Conservation (phyloP, 2,113 vertebrate species). For the Calidris pugnax region DNA sequence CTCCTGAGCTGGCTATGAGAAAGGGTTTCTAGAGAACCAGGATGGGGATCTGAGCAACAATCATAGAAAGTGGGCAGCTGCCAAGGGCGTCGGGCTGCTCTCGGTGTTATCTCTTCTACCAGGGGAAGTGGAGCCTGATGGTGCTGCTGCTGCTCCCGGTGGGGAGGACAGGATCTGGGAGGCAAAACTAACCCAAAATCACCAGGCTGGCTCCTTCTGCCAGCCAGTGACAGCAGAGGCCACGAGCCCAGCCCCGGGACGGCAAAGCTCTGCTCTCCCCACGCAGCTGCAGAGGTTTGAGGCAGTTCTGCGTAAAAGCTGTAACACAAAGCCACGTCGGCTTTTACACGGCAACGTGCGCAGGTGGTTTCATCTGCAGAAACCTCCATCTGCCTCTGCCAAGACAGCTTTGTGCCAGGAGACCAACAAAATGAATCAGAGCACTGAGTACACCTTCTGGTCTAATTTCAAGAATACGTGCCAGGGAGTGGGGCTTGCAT, state of each 20-base stretch:
- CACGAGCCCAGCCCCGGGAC: fast-evolving
- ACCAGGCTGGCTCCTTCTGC: background rate
- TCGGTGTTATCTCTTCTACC: background rate
- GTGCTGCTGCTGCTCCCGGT: background rate
- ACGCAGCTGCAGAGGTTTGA: fast-evolving
- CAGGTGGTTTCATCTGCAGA: background rate
- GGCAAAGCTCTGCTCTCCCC: background rate
- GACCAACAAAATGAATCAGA: background rate
- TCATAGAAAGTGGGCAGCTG: background rate
- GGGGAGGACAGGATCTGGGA: background rate
- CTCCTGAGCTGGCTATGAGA: background rate
- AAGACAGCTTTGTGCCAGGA: background rate
- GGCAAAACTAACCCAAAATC: background rate
- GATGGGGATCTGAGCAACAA: fast-evolving
- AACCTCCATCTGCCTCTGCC: background rate
- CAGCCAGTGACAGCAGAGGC: background rate
- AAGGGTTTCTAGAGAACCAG: background rate
- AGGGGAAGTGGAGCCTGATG: background rate
- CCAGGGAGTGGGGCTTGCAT: background rate
- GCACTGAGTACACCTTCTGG: background rate
- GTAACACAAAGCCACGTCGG: background rate
- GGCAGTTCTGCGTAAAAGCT: background rate
- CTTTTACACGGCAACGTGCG: background rate
- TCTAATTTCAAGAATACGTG: background rate
- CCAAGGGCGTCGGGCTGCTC: background rate